Percentiles rank a stretch among this genome's conserved stretches.
These are phyloP conservation scores for Rafetus swinhoei DNA, from an alignment of 2,113 vertebrate genomes.

Conservation along the genomic window DNA sequence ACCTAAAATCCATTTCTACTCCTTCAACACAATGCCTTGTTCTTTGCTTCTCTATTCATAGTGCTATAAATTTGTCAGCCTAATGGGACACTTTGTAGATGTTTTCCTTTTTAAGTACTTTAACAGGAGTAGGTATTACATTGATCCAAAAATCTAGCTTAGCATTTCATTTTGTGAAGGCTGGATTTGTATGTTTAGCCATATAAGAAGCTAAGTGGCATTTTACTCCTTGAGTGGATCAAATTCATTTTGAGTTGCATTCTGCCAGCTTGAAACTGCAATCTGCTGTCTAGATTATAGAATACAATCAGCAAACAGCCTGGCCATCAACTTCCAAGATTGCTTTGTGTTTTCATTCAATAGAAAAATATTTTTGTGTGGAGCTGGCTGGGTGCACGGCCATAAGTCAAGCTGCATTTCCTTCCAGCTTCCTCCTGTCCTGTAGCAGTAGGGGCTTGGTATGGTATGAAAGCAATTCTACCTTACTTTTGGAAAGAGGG, in stretches of 20 bases:
- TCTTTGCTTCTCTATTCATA: conserved; percentile 67
- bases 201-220: conserved; percentile 55
- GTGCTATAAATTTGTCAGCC: conserved; percentile 79
- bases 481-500: conserved; percentile 43
- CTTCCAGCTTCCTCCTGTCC: neutral
- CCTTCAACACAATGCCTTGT: conserved; percentile 56
- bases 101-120: conserved; percentile 81
- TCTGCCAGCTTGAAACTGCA: conserved; percentile 19
- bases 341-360: neutral
- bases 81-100: conserved; percentile 82
- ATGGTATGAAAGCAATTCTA: neutral
- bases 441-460: neutral
- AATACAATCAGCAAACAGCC: neutral
- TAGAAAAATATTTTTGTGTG: neutral
- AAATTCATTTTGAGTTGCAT: conserved; percentile 38
- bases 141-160: conserved; percentile 76
- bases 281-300: neutral
- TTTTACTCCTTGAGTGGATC: conserved; percentile 33
- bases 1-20: conserved; percentile 69
- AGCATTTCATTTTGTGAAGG: conserved; percentile 61
- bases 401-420: neutral
- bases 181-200: conserved; percentile 61
- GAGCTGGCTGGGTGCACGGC: neutral
- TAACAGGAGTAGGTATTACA: conserved; percentile 75
- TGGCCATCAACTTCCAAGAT: conserved; percentile 17